Evolutionary conservation across 1,140 invertebrate species (phyloP).

Genomic region (Lepidostoma basale): DNA sequence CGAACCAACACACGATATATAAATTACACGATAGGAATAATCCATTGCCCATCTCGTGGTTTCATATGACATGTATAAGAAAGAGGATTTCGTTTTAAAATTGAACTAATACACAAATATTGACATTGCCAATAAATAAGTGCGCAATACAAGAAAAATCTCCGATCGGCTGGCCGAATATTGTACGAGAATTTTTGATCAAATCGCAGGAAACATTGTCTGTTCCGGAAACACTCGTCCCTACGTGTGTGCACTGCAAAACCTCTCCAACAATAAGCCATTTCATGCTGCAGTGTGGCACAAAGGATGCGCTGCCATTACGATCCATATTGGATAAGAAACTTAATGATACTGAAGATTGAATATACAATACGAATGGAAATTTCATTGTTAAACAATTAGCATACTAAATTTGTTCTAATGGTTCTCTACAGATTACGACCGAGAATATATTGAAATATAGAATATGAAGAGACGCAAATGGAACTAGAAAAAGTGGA

Average conservation of each 20-base stretch:
- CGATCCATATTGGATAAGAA: background rate
- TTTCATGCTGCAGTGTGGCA: background rate
- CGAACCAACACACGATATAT: background rate
- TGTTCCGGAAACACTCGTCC: background rate
- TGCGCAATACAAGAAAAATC: background rate
- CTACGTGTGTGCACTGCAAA: slow-evolving; percentile 1
- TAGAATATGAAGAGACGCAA: too few relatives aligned
- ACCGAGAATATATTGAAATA: background rate
- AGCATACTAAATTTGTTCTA: background rate
- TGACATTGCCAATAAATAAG: background rate
- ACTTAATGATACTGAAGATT: background rate
- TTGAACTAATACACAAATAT: background rate
- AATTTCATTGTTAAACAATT: background rate
- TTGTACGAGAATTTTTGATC: too few relatives aligned
- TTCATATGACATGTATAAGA: background rate
- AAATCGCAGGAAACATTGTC: background rate
- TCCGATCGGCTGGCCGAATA: too few relatives aligned
- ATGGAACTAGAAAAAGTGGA: too few relatives aligned
- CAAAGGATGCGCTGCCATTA: slow-evolving; percentile 10
- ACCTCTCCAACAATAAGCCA: slow-evolving; percentile 1
- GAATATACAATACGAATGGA: background rate
- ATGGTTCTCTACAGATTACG: background rate
- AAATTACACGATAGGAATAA: background rate
- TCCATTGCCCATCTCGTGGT: background rate
- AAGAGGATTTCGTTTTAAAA: background rate